These are phyloP conservation scores for Psix sp. DNA, from an alignment of 1,140 invertebrate species.

Conservation along the genomic window DNA sequence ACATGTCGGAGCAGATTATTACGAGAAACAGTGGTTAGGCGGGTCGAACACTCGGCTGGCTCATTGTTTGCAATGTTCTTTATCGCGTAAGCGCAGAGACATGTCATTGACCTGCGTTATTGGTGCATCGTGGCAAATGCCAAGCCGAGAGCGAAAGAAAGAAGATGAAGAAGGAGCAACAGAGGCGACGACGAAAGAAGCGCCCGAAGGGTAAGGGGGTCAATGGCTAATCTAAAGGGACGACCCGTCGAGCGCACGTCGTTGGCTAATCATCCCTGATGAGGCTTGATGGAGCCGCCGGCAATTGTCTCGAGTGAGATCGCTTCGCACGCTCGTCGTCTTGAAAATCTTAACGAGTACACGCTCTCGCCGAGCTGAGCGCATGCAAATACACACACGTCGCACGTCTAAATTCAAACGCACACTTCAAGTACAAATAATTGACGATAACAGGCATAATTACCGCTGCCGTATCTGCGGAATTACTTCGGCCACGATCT, in stretches of 20 bases:
- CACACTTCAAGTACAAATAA: conserved; percentile 22
- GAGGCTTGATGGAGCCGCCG: conserved; percentile 71
- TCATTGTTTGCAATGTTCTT: conserved; percentile 14
- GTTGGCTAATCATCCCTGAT: conserved; percentile 72
- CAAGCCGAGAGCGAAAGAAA: conserved; percentile 46
- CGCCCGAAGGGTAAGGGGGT: conserved; percentile 60
- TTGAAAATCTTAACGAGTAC: conserved; percentile 55
- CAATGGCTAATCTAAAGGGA: conserved; percentile 71
- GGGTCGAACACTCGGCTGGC: neutral
- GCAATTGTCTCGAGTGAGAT: conserved; percentile 72
- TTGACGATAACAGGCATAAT: conserved; percentile 15
- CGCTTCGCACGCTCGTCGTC: conserved; percentile 62
- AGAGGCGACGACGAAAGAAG: conserved; percentile 26
- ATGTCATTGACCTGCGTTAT: conserved; percentile 68
- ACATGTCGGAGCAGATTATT: too few species aligned
- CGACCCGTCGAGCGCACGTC: conserved; percentile 67
- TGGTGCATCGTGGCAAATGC: conserved; percentile 54
- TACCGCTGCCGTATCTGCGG: too few species aligned
- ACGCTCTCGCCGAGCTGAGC: conserved; percentile 20
- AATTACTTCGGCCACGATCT: too few species aligned
- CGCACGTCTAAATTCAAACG: conserved; percentile 35
- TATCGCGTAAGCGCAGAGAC: conserved; percentile 52
- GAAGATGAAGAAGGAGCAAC: conserved; percentile 58
- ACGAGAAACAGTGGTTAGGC: too few species aligned
- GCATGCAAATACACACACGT: conserved; percentile 40